These are phyloP conservation scores for Oligia fasciuncula DNA, from an alignment of 2,888 invertebrate species.

Conservation along the genomic window DNA sequence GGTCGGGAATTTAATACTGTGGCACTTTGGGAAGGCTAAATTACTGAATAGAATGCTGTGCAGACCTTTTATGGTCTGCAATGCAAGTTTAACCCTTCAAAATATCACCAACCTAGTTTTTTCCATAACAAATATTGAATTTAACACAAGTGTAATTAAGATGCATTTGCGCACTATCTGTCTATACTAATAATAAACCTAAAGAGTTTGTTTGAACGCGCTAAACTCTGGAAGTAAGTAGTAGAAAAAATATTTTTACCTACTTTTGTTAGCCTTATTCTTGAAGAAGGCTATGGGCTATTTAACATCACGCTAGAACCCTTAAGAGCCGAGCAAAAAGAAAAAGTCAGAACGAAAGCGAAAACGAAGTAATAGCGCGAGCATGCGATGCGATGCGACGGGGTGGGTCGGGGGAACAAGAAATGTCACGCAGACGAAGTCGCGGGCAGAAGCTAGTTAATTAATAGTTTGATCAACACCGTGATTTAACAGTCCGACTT, in stretches of 20 bases:
- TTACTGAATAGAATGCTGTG: conserved; percentile 14
- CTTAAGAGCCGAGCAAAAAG: not conserved
- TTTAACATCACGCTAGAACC: not conserved
- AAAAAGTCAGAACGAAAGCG: not conserved
- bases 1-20: conserved; percentile 28
- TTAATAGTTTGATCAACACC: not conserved
- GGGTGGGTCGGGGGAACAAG: not conserved
- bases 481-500: not conserved
- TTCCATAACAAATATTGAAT: not conserved
- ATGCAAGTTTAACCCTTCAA: not conserved
- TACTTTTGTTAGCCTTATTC: not conserved
- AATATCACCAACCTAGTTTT: not conserved
- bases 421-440: not conserved
- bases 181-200: no score
- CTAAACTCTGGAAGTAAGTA: not conserved
- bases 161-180: not conserved
- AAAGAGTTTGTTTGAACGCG: no score
- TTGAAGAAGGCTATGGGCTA: not conserved
- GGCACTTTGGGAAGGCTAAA: conserved; percentile 15
- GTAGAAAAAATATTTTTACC: not conserved
- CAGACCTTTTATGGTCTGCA: not conserved
- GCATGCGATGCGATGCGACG: not conserved
- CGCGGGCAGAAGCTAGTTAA: not conserved
- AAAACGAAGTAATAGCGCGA: not conserved
- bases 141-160: not conserved